Evolutionary conservation across 2,888 invertebrate genomes (phyloP), one percentile per base, ranked within the genome.

Genomic region (Ectemnius continuus): DNA sequence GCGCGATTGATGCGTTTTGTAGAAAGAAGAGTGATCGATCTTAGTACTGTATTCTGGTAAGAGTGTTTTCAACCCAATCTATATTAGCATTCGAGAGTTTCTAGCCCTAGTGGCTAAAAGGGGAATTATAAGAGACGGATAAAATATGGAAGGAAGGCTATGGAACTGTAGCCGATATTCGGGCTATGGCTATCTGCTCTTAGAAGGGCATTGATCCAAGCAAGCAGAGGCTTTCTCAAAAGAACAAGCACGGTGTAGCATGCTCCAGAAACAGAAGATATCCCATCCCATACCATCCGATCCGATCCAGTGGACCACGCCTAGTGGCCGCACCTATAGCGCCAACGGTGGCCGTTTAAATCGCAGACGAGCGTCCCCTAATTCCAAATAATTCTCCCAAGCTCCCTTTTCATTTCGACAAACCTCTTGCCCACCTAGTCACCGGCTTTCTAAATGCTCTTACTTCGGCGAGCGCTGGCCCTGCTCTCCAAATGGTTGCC

Each of bases 361-460:
- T 85, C 85, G 85, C 80, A 83, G 75, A n/a, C 23, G 2, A 75
- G 5, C 2, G 80, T 79, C 81, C 81, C 78, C 85, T 84, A 84
- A 84, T 84, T 81, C 76, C 80, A 81, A 87, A 86, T 86, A 86
- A 87, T 86, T 86, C 84, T 82, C 85, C 77, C 84, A 57, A 36
- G 36, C 36, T 26, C 60, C 71, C 61, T 45, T 20, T 58, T 18
- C 46, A 18, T 63, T 18, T 28, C 8, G 18, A 4, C 62, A 45
- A 73, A 45, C 16, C 45, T 61, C 36, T 73, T 48, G 13, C 18
- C 58, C n/a, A 48, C 47, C 16, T 56, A 8, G 13, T 26, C 59
- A 23, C 61, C 59, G 8, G 65, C 47, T 36, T 48, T 52, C 69
- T 65, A 68, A 76, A 74, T 67, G 81, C 79, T 74, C 71, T 75